Conservation (phyloP, 2,113 vertebrate species). For the Pungitius pungitius region DNA sequence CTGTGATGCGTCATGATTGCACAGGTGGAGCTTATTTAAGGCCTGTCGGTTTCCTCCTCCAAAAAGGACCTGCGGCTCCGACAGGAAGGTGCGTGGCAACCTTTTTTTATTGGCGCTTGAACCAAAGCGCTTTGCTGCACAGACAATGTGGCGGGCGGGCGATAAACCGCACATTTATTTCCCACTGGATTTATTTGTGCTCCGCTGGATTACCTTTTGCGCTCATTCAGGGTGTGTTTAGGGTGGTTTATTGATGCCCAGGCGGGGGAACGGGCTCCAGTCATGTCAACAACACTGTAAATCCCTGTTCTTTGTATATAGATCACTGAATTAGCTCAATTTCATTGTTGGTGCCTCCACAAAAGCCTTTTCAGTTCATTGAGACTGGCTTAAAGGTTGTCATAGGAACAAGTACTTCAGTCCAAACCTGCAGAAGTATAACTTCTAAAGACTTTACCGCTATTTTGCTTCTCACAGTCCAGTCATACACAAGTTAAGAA, state of each 20-base stretch:
- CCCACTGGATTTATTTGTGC: not conserved
- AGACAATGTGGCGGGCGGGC: not conserved
- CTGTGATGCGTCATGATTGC: slow-evolving; percentile 15
- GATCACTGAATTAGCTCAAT: not conserved
- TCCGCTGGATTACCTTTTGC: not conserved
- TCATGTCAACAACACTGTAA: not conserved
- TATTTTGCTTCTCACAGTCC: not conserved
- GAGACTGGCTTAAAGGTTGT: not conserved
- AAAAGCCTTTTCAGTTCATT: not conserved
- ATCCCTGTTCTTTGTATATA: not conserved
- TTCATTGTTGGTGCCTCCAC: not conserved
- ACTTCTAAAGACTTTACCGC: too few species aligned
- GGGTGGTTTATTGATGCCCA: not conserved
- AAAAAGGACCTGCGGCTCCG: not conserved
- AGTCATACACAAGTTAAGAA: not conserved
- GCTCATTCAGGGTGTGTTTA: not conserved
- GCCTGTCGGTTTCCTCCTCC: not conserved
- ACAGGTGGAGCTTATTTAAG: slow-evolving; percentile 20
- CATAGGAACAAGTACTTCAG: not conserved
- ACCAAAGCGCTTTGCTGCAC: not conserved
- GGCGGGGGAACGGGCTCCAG: not conserved
- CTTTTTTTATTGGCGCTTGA: not conserved
- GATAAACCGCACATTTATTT: not conserved
- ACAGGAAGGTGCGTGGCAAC: not conserved
- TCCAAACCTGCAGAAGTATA: not conserved